Evolutionary conservation across 2,888 invertebrate species (phyloP).

Genomic region (Quadriops clusia): DNA sequence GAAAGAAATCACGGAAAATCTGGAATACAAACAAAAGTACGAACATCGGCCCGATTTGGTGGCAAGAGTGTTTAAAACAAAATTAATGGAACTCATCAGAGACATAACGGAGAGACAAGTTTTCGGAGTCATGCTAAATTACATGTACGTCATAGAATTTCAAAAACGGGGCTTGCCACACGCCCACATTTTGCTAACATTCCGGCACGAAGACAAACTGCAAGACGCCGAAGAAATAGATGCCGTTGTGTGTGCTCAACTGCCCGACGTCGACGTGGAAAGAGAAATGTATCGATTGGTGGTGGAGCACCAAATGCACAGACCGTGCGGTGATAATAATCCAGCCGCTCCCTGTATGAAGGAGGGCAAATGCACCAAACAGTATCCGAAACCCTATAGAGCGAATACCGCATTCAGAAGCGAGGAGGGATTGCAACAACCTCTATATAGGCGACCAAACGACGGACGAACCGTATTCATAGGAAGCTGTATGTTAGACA

Average conservation of each 20-base stretch:
- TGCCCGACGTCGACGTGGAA: too few species aligned
- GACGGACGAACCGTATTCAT: too few species aligned
- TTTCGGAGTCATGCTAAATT: conserved; percentile 9
- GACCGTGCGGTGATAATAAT: conserved; percentile 12
- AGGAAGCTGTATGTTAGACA: too few species aligned
- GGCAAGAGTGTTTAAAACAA: conserved; percentile 12
- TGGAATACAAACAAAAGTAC: conserved; percentile 5
- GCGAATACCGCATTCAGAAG: too few species aligned
- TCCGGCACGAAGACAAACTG: too few species aligned
- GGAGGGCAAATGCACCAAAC: conserved; percentile 22
- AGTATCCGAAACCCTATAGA: conserved; percentile 24
- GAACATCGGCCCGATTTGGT: conserved; percentile 15
- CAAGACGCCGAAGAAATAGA: too few species aligned
- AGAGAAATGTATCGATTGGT: too few species aligned
- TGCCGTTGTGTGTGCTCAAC: too few species aligned
- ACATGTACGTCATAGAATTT: conserved; percentile 16
- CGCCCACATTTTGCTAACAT: too few species aligned
- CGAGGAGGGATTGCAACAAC: too few species aligned
- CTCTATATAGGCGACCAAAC: too few species aligned
- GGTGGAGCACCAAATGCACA: too few species aligned
- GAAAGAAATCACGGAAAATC: conserved; percentile 12
- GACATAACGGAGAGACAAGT: conserved; percentile 9
- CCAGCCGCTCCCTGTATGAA: conserved; percentile 13
- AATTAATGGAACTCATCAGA: conserved; percentile 10
- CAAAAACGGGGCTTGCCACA: conserved; percentile 17